Conservation (phyloP, 2,113 vertebrate genomes). For the Crypturellus undulatus region DNA sequence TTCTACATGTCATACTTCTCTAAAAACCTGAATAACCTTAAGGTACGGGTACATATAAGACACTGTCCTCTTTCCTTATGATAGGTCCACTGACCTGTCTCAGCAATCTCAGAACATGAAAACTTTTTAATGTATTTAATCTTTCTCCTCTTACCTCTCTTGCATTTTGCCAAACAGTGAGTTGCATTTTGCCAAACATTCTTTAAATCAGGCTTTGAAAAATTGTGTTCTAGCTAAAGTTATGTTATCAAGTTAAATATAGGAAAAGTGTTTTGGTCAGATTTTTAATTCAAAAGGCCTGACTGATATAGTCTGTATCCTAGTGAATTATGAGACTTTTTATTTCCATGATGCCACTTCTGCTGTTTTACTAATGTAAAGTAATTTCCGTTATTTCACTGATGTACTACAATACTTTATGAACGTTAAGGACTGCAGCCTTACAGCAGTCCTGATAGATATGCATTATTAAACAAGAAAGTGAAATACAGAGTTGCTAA, state of each 20-base stretch:
- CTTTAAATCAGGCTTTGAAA: neutral
- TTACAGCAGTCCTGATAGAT: neutral
- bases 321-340: neutral
- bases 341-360: neutral
- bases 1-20: neutral
- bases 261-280: neutral
- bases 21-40: neutral
- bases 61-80: neutral
- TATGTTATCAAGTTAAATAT: neutral
- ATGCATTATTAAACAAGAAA: neutral
- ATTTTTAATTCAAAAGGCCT: neutral
- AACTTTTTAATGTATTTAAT: neutral
- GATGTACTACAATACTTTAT: neutral
- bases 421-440: neutral
- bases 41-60: neutral
- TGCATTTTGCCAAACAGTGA: neutral
- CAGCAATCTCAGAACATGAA: neutral
- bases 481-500: neutral
- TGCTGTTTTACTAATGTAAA: neutral
- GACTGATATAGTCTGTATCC: neutral
- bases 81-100: neutral
- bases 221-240: neutral
- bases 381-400: neutral
- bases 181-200: neutral
- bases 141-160: neutral